These are phyloP conservation scores for Aphelenchoides fujianensis DNA, from an alignment of 1,140 invertebrate genomes.

Conservation along the genomic window DNA sequence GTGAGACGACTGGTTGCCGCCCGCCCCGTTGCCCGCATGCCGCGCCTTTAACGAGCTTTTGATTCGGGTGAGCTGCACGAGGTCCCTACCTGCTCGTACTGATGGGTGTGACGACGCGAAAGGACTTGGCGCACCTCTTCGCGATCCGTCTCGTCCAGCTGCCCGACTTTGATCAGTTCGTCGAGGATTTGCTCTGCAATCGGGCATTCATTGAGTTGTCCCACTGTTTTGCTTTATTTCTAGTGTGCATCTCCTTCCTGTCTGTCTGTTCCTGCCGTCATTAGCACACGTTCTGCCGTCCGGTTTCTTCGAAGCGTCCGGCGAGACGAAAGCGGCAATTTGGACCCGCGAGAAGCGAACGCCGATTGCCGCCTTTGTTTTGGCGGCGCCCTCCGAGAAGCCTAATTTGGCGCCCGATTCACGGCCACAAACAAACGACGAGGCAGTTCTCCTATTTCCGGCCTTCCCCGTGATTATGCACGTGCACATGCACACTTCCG, in stretches of 20 bases:
- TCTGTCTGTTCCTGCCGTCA: background rate
- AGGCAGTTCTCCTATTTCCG: too few species aligned
- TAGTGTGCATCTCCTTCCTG: too few species aligned
- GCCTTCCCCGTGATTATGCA: too few species aligned
- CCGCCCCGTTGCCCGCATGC: conserved; percentile 65
- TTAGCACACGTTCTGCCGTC: background rate
- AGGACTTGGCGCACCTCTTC: conserved; percentile 82
- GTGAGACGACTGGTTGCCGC: conserved; percentile 70
- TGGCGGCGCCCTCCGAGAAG: too few species aligned
- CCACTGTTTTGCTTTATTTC: too few species aligned
- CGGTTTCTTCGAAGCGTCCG: background rate
- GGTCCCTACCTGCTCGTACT: conserved; percentile 80
- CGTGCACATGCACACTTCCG: too few species aligned
- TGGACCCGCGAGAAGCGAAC: background rate
- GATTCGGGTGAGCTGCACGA: too few species aligned
- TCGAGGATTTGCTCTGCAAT: conserved; percentile 79
- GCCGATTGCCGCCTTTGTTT: background rate
- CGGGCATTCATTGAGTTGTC: too few species aligned
- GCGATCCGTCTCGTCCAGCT: conserved; percentile 72
- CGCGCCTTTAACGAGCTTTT: too few species aligned
- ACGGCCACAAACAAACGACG: too few species aligned
- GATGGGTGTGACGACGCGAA: conserved; percentile 85
- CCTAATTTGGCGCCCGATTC: too few species aligned
- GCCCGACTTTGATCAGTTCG: conserved; percentile 79
- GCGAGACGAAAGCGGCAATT: background rate